Conservation (phyloP, 2,888 invertebrate species). For the Cheilosia pagana region DNA sequence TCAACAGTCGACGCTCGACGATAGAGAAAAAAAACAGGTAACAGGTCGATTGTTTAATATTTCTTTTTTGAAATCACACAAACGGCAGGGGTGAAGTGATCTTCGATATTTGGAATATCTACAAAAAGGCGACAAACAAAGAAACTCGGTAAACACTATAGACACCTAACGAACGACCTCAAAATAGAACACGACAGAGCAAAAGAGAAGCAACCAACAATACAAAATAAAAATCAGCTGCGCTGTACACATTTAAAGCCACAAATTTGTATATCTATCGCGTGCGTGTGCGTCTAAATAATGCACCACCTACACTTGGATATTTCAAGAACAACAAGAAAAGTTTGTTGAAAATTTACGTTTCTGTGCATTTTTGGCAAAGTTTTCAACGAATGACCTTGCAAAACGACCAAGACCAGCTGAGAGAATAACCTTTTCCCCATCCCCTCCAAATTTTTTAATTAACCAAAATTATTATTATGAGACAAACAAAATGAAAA, state of each 20-base stretch:
- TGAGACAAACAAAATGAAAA: conserved; percentile 9
- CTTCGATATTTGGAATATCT: conserved; percentile 10
- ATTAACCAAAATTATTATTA: background rate
- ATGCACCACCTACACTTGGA: background rate
- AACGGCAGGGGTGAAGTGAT: background rate
- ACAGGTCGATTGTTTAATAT: conserved; percentile 1
- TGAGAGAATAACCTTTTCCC: conserved; percentile 36
- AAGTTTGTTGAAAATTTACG: conserved; percentile 36
- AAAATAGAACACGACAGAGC: conserved; percentile 46
- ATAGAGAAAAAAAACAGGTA: conserved; percentile 10
- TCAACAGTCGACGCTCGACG: background rate
- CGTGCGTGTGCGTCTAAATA: background rate
- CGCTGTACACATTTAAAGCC: conserved; percentile 18
- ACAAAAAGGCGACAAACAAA: conserved; percentile 35
- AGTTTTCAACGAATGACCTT: conserved; percentile 58
- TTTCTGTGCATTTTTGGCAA: conserved; percentile 52
- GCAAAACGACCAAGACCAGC: conserved; percentile 41
- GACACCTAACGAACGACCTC: conserved; percentile 28
- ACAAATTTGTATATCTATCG: background rate
- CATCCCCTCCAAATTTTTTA: background rate
- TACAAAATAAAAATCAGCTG: conserved; percentile 68
- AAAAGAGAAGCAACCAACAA: background rate
- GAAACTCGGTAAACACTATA: conserved; percentile 21
- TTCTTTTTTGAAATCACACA: background rate
- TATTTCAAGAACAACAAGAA: conserved; percentile 8